Evolutionary conservation across 2,888 invertebrate genomes (phyloP), one percentile per base, ranked within the genome.

Genomic region (Formica aserva): DNA sequence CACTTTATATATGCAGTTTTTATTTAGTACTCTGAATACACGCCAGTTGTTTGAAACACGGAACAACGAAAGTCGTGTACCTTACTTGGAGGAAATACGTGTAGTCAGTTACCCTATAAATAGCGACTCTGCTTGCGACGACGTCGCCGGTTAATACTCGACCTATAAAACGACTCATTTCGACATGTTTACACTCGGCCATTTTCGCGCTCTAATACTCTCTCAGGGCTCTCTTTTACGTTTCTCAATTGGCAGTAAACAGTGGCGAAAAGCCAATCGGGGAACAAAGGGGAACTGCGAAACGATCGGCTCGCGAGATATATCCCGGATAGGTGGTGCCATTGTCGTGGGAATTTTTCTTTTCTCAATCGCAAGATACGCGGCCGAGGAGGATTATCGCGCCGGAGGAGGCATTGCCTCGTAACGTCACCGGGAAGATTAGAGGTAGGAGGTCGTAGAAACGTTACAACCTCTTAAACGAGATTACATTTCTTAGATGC

Each of bases 81-180:
- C 45, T 67, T 69, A 67, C 72, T 83, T 69, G 67, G 60, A 45
- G 74, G 57, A 74, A 65, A 41, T 65, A 29, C 52, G 63, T 11
- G 6, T 15, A 83, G 67, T 77, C 69, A 77, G 67, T 82, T 72
- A 86, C 63, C 60, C 67, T 63, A 82, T 66, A 78, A 86, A 86
- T 77, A 65, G 32, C 32, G 22, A 57, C 2, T 60, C 29, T 45
- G 26, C 22, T 52, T 57, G 3, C 38, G 45, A 38, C 57, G 71
- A 60, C 32, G 22, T 66, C 55, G 78, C 13, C 52, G 66, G 78
- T 66, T 88, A 83, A 85, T 85, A 78, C 52, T 71, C 82, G 86
- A 86, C 75, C 82, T 75, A 85, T 85, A 88, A 88, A 88, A 78
- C 84, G 82, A 41, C 38, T 74, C 76, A 60, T 83, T 88, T 80